Percentiles rank a stretch among this genome's conserved stretches.
phyloP scores from a whole-genome alignment of 2,113 vertebrate genomes.

The Larimichthys crocea region DNA sequence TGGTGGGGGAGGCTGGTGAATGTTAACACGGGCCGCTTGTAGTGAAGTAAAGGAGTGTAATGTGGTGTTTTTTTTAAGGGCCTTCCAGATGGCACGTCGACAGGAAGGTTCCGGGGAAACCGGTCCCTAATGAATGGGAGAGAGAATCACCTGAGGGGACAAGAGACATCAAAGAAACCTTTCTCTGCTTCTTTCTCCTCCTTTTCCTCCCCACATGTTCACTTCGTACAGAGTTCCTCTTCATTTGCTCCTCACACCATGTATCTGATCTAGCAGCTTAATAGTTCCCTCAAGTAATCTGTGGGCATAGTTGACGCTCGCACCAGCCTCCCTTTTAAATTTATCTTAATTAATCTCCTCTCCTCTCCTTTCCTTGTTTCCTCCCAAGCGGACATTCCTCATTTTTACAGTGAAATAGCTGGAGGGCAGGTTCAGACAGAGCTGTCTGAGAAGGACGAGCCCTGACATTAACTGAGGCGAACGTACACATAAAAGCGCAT shows the following conservation, averaged over 20 bases:
- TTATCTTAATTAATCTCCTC: constrained; percentile 54
- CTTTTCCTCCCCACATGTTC: constrained; percentile 40
- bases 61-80: constrained; percentile 62
- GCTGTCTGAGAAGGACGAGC: constrained; percentile 37
- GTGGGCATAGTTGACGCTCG: constrained; percentile 21
- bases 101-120: constrained; percentile 73
- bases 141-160: constrained; percentile 82
- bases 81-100: constrained; percentile 76
- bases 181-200: constrained; percentile 38
- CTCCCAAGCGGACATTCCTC: constrained; percentile 41
- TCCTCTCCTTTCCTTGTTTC: not conserved
- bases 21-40: constrained; percentile 40
- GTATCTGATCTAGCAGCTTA: constrained; percentile 45
- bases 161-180: constrained; percentile 79
- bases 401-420: constrained; percentile 38
- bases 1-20: not conserved
- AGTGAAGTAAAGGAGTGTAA: constrained; percentile 48
- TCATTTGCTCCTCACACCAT: constrained; percentile 39
- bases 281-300: constrained; percentile 50
- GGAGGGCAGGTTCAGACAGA: constrained; percentile 66
- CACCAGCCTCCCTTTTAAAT: constrained; percentile 10
- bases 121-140: constrained; percentile 81
- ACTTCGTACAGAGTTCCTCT: constrained; percentile 27
- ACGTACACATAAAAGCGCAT: constrained; percentile 39
- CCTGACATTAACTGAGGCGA: constrained; percentile 44